Evolutionary conservation across 2,888 invertebrate genomes (phyloP).

Genomic region (Drosophila borealis): DNA sequence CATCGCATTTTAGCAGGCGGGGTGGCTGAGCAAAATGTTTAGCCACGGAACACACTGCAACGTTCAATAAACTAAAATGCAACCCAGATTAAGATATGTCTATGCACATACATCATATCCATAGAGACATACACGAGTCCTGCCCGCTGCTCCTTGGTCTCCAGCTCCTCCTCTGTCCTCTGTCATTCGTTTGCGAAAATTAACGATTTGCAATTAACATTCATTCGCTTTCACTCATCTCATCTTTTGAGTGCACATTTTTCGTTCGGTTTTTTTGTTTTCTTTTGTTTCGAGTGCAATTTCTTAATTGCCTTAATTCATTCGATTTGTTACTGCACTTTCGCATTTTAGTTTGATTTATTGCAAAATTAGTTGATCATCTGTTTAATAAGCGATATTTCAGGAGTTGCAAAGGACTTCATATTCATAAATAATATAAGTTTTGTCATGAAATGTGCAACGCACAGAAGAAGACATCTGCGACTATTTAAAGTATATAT

Average conservation of each 20-base stretch:
- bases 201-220: conserved; percentile 61
- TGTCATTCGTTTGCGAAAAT: conserved; percentile 30
- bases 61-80: conserved; percentile 57
- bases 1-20: conserved; percentile 36
- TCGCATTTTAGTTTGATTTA: conserved; percentile 41
- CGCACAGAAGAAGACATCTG: too few species aligned
- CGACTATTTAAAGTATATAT: too few species aligned
- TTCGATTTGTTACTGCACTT: conserved; percentile 26
- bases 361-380: conserved; percentile 28
- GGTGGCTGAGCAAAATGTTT: too few species aligned
- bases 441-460: too few species aligned
- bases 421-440: too few species aligned
- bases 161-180: neutral
- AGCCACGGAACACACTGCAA: conserved; percentile 21
- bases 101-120: conserved; percentile 8
- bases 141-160: neutral
- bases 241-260: conserved; percentile 29
- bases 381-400: conserved; percentile 12
- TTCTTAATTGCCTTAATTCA: conserved; percentile 50
- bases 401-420: too few species aligned
- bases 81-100: conserved; percentile 54
- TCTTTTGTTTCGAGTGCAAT: conserved; percentile 22
- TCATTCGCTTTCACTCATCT: conserved; percentile 53
- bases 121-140: neutral
- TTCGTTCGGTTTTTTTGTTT: conserved; percentile 10